Base-by-base conservation (phyloP, 2,888 invertebrate genomes). In the Drosophila prolongata region DNA sequence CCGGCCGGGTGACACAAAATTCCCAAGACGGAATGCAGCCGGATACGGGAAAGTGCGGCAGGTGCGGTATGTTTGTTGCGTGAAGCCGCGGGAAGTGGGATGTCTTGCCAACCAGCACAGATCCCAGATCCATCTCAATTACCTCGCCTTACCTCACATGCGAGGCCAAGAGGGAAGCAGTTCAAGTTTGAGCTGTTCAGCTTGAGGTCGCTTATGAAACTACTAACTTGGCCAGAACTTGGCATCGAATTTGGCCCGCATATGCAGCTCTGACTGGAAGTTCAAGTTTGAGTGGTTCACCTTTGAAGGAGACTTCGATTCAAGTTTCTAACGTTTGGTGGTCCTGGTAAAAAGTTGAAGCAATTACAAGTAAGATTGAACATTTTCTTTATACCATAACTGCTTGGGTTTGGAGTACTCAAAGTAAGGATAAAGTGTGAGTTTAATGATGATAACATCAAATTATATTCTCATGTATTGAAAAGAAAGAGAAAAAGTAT, bases 41-140 rank as follows among this genome's bases (percentile, higher is more conserved):
- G 47, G 35, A 37, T 27, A 35, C 58, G 58, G 58, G 30, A 55
- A 6, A 55, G 58, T 54, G 55, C 30, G 53, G 30, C 52, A 38
- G 54, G 54, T 40, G 58, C 30, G 53, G 30, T 9, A 40, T 62
- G 61, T 62, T 62, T 62, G 62, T 49, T 64, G 62, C 62, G 62
- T 61, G 42, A 61, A 49, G 62, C 62, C 62, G 62, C 62, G 30
- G 30, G 6, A 6, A 8, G 30, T 30, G 62, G 34, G 62, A 64
- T 61, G 62, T 16, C 38, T 35, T 24, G 43, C 57, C 35, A 62
- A 60, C 65, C 49, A 52, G 34, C 35, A 24, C 40, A 40, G 46
- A 30, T 30, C 9, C n/a, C 40, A 46, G 53, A 66, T 66, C 66
- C 53, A 66, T 66, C 66, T 66, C 66, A 66, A 66, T 66, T 66